Base-by-base conservation (phyloP, 2,888 invertebrate species). In the Heliconius cydno region DNA sequence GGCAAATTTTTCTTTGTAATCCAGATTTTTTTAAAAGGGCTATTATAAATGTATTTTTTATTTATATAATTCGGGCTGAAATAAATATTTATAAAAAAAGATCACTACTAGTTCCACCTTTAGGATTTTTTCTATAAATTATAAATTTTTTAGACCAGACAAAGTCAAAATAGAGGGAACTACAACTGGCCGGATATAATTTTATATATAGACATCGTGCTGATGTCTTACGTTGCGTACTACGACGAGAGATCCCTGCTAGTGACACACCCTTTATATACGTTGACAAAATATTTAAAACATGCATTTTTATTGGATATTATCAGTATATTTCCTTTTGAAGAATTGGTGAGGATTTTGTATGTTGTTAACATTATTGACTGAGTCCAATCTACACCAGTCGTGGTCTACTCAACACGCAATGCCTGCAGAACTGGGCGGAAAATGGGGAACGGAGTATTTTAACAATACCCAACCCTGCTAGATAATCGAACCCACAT, bases 161-260 rank as follows among this genome's bases (percentile, higher is more conserved):
- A 92, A 81, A 87, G 90, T 70, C 87, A 83, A 34, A 84, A 87
- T 57, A 84, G 83, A 0, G 82, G 79, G 0, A 68, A 75, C 1
- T 91, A 90, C 79, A 86, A 87, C 70, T 90, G 87, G 86, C 28
- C 85, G 0, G 92, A 93, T 60, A 81, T 90, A 25, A 46, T 92
- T 5, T 82, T 95, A 19, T 92, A 92, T 73, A 5, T 92, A 2
- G 95, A 95, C 68, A 83, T 95, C 0, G 57, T 94, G 12, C 84
- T 95, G 19, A 93, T 95, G 92, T 84, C 93, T 0, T 95, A 95
- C 77, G 92, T 95, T 0, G 94, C 92, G 0, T 95, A 93, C 82
- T 95, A 95, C 84, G 89, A 95, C 68, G 88, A 94, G 1, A 87
- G 88, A 28, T 94, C 93, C 0, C 81, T 95, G 25, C 84, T 95